Evolutionary conservation across 1,140 invertebrate genomes (phyloP).

Genomic region (Anthonomus grandis): DNA sequence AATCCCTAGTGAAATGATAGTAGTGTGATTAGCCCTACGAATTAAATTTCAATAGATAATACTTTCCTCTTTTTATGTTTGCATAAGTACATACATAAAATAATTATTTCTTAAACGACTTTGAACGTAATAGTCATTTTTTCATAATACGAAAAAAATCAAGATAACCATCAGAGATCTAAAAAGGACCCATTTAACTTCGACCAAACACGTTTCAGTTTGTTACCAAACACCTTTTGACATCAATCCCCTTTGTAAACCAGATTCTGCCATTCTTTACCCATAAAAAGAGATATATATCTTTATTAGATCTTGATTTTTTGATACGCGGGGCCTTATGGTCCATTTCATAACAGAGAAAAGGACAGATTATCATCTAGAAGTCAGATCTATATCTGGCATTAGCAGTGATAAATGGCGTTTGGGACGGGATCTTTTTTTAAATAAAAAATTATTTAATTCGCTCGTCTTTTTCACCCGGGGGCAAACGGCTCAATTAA

Average conservation of each 20-base stretch:
- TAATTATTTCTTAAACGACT: too few relatives aligned
- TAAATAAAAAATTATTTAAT: background rate
- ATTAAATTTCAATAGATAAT: too few relatives aligned
- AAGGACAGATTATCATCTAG: conserved; percentile 18
- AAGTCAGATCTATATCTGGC: conserved; percentile 21
- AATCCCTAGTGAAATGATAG: too few relatives aligned
- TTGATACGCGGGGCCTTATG: conserved; percentile 17
- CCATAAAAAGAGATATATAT: conserved; percentile 21
- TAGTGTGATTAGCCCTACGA: too few relatives aligned
- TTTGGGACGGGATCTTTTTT: background rate
- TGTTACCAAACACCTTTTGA: conserved; percentile 24
- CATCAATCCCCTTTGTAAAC: conserved; percentile 20
- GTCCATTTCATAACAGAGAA: conserved; percentile 11
- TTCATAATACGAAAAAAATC: too few relatives aligned
- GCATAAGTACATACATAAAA: too few relatives aligned
- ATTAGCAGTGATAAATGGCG: conserved; percentile 15
- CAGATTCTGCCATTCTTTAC: conserved; percentile 16
- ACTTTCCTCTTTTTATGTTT: too few relatives aligned
- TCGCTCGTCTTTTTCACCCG: background rate
- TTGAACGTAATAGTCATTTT: too few relatives aligned
- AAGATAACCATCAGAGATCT: too few relatives aligned
- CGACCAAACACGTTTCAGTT: conserved; percentile 14
- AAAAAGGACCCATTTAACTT: too few relatives aligned
- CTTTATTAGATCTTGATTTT: conserved; percentile 22
- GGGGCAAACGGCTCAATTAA: background rate